Percentiles rank a stretch among this genome's conserved stretches.
phyloP scores from a whole-genome alignment of 2,888 invertebrate genomes.

The Limnephilus lunatus region DNA sequence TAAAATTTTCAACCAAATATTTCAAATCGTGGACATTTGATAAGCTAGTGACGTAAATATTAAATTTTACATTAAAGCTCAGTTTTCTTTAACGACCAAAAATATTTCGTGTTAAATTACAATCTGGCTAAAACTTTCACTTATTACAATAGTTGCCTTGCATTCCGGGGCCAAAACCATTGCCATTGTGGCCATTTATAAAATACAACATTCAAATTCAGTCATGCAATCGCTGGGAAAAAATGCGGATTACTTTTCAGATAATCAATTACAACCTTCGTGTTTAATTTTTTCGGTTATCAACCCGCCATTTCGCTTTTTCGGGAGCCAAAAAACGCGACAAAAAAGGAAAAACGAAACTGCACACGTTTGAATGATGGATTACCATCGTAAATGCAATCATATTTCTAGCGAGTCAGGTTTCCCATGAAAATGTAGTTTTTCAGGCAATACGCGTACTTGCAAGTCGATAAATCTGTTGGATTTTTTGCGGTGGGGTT shows the following conservation, averaged over 20 bases:
- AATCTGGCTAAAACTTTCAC: neutral
- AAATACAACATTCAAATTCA: slow-evolving; percentile 26
- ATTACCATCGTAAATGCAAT: slow-evolving; percentile 45
- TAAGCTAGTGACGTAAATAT: neutral
- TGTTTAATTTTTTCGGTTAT: slow-evolving; percentile 12
- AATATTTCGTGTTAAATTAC: neutral
- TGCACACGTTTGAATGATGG: slow-evolving; percentile 39
- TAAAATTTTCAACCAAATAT: neutral
- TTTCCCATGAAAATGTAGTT: slow-evolving; percentile 59
- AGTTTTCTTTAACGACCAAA: neutral
- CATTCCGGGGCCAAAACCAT: neutral
- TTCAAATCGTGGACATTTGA: neutral
- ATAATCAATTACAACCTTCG: slow-evolving; percentile 39
- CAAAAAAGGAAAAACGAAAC: slow-evolving; percentile 14
- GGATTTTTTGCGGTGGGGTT: slow-evolving; percentile 23
- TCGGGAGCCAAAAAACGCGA: slow-evolving; percentile 7
- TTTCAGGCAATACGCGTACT: slow-evolving; percentile 57
- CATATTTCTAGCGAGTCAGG: slow-evolving; percentile 18
- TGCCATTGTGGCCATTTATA: neutral
- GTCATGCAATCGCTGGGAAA: slow-evolving; percentile 17
- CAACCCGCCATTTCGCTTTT: neutral
- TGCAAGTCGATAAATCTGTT: slow-evolving; percentile 61
- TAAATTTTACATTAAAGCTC: neutral
- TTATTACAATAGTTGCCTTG: neutral
- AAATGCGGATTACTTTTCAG: slow-evolving; percentile 47